These are phyloP conservation scores for Oegoconia quadripuncta DNA, from an alignment of 2,888 invertebrate genomes.

Conservation along the genomic window DNA sequence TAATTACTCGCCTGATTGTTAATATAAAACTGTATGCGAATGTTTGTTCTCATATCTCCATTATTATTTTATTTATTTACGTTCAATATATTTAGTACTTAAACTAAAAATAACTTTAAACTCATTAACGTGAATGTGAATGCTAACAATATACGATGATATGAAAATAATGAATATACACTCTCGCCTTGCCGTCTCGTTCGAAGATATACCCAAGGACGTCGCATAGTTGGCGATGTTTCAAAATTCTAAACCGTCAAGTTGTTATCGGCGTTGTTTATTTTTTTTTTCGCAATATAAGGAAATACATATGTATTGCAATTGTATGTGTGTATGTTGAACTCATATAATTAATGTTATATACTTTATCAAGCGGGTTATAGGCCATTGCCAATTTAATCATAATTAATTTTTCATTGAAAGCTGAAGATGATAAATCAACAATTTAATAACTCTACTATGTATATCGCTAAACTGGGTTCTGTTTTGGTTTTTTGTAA, in stretches of 20 bases:
- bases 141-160: neutral
- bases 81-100: neutral
- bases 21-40: conserved; percentile 10
- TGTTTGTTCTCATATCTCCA: conserved; percentile 15
- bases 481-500: too few relatives aligned
- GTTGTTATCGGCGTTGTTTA: conserved; percentile 26
- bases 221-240: conserved; percentile 44
- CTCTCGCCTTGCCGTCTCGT: conserved; percentile 53
- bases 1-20: conserved; percentile 16
- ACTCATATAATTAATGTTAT: too few relatives aligned
- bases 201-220: conserved; percentile 50
- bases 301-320: conserved; percentile 18
- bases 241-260: conserved; percentile 49
- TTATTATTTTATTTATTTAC: neutral
- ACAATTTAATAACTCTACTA: too few relatives aligned
- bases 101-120: neutral
- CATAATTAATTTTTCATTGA: too few relatives aligned
- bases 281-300: conserved; percentile 25
- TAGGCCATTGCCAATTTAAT: too few relatives aligned
- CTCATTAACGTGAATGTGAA: neutral
- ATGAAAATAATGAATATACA: neutral
- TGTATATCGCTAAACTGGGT: too few relatives aligned
- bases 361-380: neutral
- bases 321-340: too few relatives aligned
- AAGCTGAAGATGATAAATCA: too few relatives aligned